A percentile compares a stretch with the other conserved stretches of the same genome.
These are phyloP conservation scores for Staurois parvus DNA, from an alignment of 2,797 vertebrate genomes.

Conservation along the genomic window DNA sequence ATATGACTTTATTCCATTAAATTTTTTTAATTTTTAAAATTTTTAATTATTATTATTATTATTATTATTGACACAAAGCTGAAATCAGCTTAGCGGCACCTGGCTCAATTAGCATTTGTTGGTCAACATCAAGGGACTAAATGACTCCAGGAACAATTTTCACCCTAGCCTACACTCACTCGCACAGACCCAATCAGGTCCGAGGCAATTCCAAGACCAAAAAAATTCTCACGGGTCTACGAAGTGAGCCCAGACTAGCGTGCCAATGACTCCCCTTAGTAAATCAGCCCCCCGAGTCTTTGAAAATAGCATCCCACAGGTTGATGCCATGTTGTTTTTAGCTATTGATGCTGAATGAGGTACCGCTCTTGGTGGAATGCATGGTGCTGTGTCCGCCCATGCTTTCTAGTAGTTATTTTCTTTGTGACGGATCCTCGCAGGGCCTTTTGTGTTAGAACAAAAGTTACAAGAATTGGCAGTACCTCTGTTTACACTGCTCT, in stretches of 20 bases:
- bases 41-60: no score
- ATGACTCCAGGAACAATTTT: no score
- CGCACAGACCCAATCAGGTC: no score
- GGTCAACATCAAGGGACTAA: neutral
- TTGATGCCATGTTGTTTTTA: constrained; percentile 1
- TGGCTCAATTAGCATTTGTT: constrained; percentile 13
- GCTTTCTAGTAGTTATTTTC: constrained; percentile 21
- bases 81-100: no score
- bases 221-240: no score
- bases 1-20: no score
- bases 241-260: no score
- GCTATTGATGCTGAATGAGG: neutral
- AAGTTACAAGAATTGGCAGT: constrained; percentile 42
- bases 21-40: no score
- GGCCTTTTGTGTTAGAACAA: constrained; percentile 41
- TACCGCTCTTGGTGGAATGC: neutral
- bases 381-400: neutral
- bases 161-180: no score
- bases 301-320: neutral
- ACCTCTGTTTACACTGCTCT: constrained; percentile 20
- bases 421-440: constrained; percentile 20
- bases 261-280: neutral
- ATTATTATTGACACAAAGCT: no score
- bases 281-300: neutral
- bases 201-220: no score